phyloP scores from a whole-genome alignment of 2,113 vertebrate genomes.

The Haemorhous mexicanus region DNA sequence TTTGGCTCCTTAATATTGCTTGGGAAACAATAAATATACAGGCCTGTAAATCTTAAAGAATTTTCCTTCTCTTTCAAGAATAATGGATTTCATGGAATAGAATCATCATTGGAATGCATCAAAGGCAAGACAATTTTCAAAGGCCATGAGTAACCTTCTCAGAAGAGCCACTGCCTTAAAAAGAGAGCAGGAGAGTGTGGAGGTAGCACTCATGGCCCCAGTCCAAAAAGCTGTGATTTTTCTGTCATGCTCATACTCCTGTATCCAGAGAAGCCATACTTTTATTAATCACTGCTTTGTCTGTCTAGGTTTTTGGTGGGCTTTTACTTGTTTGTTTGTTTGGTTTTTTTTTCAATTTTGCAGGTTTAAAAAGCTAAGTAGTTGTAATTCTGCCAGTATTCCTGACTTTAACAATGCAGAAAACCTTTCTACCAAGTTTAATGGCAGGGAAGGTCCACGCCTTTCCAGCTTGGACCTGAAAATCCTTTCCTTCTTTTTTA shows the following conservation, averaged over 20 bases:
- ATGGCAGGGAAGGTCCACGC: background rate
- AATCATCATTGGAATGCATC: background rate
- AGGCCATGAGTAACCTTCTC: background rate
- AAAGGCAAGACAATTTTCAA: background rate
- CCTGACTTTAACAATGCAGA: background rate
- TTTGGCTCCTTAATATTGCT: background rate
- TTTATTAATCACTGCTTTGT: background rate
- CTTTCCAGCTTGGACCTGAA: slow-evolving; percentile 17
- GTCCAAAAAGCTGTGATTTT: background rate
- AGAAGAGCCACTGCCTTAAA: background rate
- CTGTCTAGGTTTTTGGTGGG: background rate
- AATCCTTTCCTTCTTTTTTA: background rate
- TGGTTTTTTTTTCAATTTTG: background rate
- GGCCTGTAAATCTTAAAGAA: background rate
- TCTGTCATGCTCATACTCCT: background rate
- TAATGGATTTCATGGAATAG: background rate
- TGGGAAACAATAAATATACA: background rate
- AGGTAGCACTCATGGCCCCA: background rate
- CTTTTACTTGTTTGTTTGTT: background rate
- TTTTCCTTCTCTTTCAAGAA: background rate
- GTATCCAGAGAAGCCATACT: background rate
- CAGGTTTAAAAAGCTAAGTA: background rate
- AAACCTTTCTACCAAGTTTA: background rate
- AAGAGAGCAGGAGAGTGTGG: background rate
- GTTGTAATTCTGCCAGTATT: background rate